Conservation (phyloP, 1,140 invertebrate genomes). For the Goniozus legneri region DNA sequence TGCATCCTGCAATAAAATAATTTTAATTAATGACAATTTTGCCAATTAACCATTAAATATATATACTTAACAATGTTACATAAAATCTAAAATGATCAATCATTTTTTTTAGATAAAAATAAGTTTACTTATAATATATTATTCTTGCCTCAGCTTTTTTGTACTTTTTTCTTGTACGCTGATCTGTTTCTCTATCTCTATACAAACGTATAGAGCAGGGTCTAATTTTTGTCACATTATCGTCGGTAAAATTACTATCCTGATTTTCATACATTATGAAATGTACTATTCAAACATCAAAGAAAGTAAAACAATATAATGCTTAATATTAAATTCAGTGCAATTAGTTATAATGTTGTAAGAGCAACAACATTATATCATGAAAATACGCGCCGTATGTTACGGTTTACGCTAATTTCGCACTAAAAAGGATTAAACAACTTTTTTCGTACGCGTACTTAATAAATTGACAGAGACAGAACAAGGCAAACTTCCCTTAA, state of each 20-base stretch:
- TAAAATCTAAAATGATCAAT: neutral
- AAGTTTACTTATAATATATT: no score
- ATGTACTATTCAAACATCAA: neutral
- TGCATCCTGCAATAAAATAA: slow-evolving; percentile 70
- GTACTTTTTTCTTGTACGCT: slow-evolving; percentile 41
- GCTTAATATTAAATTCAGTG: slow-evolving; percentile 3
- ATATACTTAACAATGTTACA: neutral
- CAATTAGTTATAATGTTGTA: no score
- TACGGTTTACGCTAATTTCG: no score
- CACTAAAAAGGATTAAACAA: no score
- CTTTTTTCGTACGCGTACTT: no score
- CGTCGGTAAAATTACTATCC: slow-evolving; percentile 3
- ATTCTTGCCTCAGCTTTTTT: slow-evolving; percentile 39
- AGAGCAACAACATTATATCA: no score
- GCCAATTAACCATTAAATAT: neutral
- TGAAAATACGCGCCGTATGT: no score
- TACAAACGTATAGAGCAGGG: slow-evolving; percentile 42
- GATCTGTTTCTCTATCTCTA: slow-evolving; percentile 42
- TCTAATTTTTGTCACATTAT: slow-evolving; percentile 24
- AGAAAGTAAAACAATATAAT: neutral
- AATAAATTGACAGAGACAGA: slow-evolving; percentile 4
- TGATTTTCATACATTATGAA: neutral
- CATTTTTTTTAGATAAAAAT: no score
- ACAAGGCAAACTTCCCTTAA: slow-evolving; percentile 23
- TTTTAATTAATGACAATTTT: slow-evolving; percentile 3